These are phyloP conservation scores for Bathybates hornii DNA, from an alignment of 2,113 vertebrate species.

Conservation along the genomic window DNA sequence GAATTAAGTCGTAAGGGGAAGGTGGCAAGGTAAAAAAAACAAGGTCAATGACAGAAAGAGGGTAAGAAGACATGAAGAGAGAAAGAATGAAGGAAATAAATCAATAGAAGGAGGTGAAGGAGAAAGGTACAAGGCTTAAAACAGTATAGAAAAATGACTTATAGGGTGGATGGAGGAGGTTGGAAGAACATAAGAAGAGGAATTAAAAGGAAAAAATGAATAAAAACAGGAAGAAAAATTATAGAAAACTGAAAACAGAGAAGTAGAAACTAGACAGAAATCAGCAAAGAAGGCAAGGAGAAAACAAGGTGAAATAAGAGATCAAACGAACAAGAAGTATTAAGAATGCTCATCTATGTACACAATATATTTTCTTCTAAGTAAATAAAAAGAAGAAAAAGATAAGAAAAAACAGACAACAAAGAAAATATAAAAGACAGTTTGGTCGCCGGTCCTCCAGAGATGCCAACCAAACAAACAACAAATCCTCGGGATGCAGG, in stretches of 20 bases:
- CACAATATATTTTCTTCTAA: background rate
- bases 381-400: background rate
- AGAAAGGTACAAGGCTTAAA: background rate
- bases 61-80: background rate
- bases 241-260: background rate
- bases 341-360: background rate
- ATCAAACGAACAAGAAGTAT: background rate
- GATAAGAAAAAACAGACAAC: background rate
- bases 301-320: background rate
- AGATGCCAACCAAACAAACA: constrained; percentile 27
- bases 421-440: background rate
- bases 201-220: background rate
- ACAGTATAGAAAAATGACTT: background rate
- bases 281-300: background rate
- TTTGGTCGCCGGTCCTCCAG: background rate
- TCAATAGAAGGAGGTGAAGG: background rate
- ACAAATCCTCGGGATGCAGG: background rate
- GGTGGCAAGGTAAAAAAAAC: background rate
- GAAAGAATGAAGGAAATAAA: background rate
- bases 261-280: background rate
- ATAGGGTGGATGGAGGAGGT: background rate
- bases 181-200: background rate
- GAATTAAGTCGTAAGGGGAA: background rate
- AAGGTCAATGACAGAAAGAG: background rate
- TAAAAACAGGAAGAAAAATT: background rate